Conservation (phyloP, 2,888 invertebrate genomes). For the Apoda limacodes region DNA sequence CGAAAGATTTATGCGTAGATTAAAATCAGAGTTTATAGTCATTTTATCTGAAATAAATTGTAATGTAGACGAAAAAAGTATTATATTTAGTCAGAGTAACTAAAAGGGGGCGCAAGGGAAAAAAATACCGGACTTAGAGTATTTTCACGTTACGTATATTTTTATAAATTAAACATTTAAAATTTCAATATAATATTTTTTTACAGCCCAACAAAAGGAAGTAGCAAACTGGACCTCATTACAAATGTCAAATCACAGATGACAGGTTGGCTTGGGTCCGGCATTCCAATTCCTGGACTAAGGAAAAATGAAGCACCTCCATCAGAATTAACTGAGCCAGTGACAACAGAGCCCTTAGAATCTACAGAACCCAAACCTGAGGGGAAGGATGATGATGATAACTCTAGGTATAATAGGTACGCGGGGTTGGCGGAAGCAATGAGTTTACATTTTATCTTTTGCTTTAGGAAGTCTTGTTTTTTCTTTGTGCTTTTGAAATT, state of each 20-base stretch:
- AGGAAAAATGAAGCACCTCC: slow-evolving; percentile 73
- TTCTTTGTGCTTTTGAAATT: slow-evolving; percentile 24
- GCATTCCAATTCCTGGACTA: slow-evolving; percentile 81
- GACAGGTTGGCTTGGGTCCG: slow-evolving; percentile 86
- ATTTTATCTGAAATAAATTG: too few species aligned
- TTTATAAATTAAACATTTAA: too few species aligned
- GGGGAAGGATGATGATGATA: slow-evolving; percentile 85
- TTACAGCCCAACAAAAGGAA: slow-evolving; percentile 77
- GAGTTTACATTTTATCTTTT: slow-evolving; percentile 42
- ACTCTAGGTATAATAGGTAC: slow-evolving; percentile 86
- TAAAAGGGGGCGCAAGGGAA: background rate
- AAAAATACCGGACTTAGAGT: background rate
- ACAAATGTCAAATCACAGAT: slow-evolving; percentile 89
- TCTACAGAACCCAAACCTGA: slow-evolving; percentile 46
- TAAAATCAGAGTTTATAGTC: too few species aligned
- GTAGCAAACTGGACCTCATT: slow-evolving; percentile 83
- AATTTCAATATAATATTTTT: slow-evolving; percentile 3
- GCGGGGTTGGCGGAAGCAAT: slow-evolving; percentile 70
- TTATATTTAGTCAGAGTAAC: background rate
- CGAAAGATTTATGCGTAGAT: slow-evolving; percentile 18
- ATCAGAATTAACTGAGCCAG: slow-evolving; percentile 44
- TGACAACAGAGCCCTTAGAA: slow-evolving; percentile 51
- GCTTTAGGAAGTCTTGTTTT: slow-evolving; percentile 23
- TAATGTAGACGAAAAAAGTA: too few species aligned
- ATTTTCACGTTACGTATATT: too few species aligned